Conservation (phyloP, 2,888 invertebrate genomes). For the Lapara coniferarum region DNA sequence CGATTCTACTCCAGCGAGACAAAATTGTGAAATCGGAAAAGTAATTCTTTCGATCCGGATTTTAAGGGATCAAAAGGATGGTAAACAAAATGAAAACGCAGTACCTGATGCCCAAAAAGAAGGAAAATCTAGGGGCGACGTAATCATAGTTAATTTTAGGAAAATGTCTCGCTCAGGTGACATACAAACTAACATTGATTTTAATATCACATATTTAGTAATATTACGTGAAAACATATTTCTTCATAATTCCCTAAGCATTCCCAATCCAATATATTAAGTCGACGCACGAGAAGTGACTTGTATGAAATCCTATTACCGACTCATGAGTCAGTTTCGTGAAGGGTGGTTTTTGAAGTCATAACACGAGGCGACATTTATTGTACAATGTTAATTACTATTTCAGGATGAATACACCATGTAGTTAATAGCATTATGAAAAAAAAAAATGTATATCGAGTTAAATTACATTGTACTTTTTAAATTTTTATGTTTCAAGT, state of each 20-base stretch:
- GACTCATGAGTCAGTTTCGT: not conserved
- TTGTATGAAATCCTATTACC: conserved; percentile 3
- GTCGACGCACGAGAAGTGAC: not conserved
- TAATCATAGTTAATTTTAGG: not conserved
- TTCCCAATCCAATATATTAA: conserved; percentile 15
- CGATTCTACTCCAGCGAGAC: no score
- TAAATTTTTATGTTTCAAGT: no score
- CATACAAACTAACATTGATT: no score
- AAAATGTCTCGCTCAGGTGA: no score
- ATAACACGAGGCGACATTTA: not conserved
- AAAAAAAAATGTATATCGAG: no score
- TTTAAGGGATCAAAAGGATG: no score
- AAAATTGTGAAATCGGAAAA: no score
- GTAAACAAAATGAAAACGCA: no score
- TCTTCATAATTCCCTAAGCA: not conserved
- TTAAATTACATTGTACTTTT: no score
- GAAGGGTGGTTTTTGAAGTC: not conserved
- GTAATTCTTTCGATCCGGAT: no score
- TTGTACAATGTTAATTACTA: no score
- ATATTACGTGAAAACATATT: not conserved
- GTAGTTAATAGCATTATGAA: not conserved
- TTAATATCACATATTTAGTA: not conserved
- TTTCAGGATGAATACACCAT: not conserved
- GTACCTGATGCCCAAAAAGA: no score
- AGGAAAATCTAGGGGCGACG: not conserved